A percentile compares a stretch with the other conserved stretches of the same genome.
Conservation (phyloP, 2,113 vertebrate species). For the Phaethornis superciliosus region DNA sequence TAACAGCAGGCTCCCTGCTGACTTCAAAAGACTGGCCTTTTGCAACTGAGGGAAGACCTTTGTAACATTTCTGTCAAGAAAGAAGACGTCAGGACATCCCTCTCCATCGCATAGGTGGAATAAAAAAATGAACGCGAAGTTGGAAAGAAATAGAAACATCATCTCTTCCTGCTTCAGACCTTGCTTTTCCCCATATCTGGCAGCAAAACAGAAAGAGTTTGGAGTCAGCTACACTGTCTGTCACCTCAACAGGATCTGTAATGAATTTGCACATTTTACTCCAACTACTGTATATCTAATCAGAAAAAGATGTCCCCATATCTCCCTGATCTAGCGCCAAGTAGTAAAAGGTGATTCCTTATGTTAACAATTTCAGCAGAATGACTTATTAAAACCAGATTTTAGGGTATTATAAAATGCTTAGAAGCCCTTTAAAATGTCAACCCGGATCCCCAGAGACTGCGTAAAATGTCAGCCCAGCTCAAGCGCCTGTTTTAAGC, state of each 20-base stretch:
- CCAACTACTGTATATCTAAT: conserved; percentile 97
- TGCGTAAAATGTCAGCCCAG: conserved; percentile 94
- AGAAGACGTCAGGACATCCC: conserved; percentile 7
- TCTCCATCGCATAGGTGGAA: conserved; percentile 48
- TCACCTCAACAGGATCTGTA: conserved; percentile 83
- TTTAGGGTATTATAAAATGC: conserved; percentile 97
- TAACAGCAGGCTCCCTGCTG: conserved; percentile 30
- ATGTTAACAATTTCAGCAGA: conserved; percentile 89
- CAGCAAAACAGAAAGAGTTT: conserved; percentile 49
- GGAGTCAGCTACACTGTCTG: conserved; percentile 61
- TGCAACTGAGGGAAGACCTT: conserved; percentile 46
- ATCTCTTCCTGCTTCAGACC: conserved; percentile 19
- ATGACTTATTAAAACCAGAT: conserved; percentile 99
- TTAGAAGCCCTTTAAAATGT: conserved; percentile 99
- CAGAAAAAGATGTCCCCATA: conserved; percentile 93
- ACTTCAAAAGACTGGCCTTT: conserved; percentile 57
- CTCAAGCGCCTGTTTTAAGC: conserved; percentile 94
- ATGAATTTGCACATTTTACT: conserved; percentile 89
- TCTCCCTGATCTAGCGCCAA: conserved; percentile 81
- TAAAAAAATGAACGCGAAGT: conserved; percentile 10
- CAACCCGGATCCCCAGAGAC: conserved; percentile 95
- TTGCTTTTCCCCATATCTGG: conserved; percentile 43
- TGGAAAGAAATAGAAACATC: conserved; percentile 49
- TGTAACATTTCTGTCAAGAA: conserved; percentile 13
- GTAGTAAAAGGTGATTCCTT: conserved; percentile 88